Evolutionary conservation across 2,113 vertebrate species (phyloP).

Genomic region (Agapornis roseicollis): DNA sequence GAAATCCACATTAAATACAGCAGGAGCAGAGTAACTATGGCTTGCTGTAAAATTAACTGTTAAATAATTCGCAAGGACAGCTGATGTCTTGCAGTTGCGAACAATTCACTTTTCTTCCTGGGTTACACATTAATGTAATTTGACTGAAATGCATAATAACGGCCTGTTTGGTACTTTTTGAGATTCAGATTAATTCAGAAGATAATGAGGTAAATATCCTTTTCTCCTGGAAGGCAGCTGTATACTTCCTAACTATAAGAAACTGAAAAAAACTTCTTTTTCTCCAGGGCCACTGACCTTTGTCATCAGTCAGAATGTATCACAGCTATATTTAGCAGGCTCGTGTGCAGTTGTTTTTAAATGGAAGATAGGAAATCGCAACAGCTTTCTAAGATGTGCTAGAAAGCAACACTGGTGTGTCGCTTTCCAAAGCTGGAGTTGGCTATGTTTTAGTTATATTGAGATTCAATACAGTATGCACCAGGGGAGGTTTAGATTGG

Average conservation of each 20-base stretch:
- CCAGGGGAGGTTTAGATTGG: background rate
- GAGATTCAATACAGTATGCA: background rate
- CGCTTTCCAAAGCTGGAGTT: background rate
- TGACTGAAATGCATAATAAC: background rate
- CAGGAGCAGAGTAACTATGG: background rate
- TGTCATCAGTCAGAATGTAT: background rate
- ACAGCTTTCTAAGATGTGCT: background rate
- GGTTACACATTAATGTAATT: background rate
- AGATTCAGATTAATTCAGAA: background rate
- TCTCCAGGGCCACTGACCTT: background rate
- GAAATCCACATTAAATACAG: background rate
- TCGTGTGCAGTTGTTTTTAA: background rate
- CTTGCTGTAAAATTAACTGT: background rate
- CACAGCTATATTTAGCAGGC: background rate
- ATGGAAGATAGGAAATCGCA: background rate
- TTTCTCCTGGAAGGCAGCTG: background rate
- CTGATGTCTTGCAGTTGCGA: background rate
- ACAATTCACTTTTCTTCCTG: background rate
- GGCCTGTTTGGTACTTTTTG: background rate
- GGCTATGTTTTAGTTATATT: background rate
- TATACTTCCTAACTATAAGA: background rate
- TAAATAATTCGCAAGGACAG: background rate
- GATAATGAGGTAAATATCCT: background rate
- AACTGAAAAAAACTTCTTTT: background rate
- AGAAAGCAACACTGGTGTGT: accelerated